Percentiles rank a stretch among this genome's conserved stretches.
These are phyloP conservation scores for Drosophila teissieri DNA, from an alignment of 1,140 invertebrate species.

Conservation along the genomic window DNA sequence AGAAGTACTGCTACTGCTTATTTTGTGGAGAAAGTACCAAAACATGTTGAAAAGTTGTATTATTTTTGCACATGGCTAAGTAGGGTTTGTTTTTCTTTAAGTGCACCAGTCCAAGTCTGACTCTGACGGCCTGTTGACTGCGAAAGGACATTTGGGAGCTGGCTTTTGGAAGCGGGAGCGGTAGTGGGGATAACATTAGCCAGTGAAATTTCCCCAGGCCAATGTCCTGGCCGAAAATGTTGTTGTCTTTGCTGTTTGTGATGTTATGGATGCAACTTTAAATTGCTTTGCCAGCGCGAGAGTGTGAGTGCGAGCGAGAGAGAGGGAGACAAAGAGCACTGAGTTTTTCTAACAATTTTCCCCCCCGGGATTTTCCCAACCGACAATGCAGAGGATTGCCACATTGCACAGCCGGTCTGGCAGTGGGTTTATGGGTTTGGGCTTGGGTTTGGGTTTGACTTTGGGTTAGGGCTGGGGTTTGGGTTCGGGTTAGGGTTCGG, in stretches of 20 bases:
- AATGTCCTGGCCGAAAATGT: slow-evolving; percentile 38
- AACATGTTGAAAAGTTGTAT: not conserved
- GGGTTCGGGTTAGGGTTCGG: not conserved
- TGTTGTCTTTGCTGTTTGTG: slow-evolving; percentile 51
- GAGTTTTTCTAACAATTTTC: slow-evolving; percentile 69
- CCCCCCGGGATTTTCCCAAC: slow-evolving; percentile 13
- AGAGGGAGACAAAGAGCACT: not conserved
- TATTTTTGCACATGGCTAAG: not conserved
- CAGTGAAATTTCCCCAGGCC: slow-evolving; percentile 76
- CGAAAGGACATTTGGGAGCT: slow-evolving; percentile 36
- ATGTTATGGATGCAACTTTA: slow-evolving; percentile 82
- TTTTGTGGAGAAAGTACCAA: not conserved
- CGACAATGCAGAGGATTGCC: slow-evolving; percentile 73
- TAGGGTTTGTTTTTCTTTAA: not conserved
- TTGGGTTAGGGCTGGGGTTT: slow-evolving; percentile 7
- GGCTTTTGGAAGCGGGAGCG: slow-evolving; percentile 1
- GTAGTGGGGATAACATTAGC: slow-evolving; percentile 64
- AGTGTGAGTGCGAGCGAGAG: not conserved
- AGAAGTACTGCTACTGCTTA: not conserved
- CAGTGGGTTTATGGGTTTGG: slow-evolving; percentile 7
- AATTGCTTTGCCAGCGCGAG: slow-evolving; percentile 68
- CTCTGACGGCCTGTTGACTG: slow-evolving; percentile 62
- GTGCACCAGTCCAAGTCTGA: slow-evolving; percentile 25
- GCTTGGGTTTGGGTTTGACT: not conserved
- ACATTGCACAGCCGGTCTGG: slow-evolving; percentile 22